Base-by-base conservation (phyloP, 2,113 vertebrate species). In the Petromus typicus region DNA sequence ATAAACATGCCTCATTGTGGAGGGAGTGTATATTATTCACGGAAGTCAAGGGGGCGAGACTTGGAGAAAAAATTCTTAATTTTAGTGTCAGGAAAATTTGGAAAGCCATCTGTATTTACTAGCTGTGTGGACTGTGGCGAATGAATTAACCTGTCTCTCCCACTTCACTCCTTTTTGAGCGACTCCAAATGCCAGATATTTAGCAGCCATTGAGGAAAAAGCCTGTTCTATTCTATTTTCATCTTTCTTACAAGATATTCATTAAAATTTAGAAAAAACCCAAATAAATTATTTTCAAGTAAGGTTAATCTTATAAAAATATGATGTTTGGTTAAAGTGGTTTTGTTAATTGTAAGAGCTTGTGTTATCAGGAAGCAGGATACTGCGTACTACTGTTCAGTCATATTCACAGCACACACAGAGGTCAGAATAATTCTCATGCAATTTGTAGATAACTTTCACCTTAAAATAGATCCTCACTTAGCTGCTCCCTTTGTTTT, bases 231-330 rank as follows among this genome's bases (percentile, higher is more conserved):
- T 59, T 90, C 37, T 59, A 57, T 61, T 86, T 51, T 89, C 37
- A 54, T 71, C 71, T 93, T 91, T 12, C 30, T 88, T 66, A 56
- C 54, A 45, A 93, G 93, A 87, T 79, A 63, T 61, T n/a, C 32
- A 85, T 59, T 81, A 40, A 8, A 61, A 27, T 78, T 92, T 66
- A 80, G 89, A 85, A 73, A 84, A 89, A 96, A 78, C n/a, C 14
- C 18, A 92, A 93, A 56, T 45, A 96, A 84, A 66, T 92, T 18
- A 45, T 43, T 73, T 59, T 13, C 48, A 90, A 93, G 45, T 48
- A 1, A n/a, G n/a, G n/a, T n/a, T 30, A 59, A 3, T 48, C 3
- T 30, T 57, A 67, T 76, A 54, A 94, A 95, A 91, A 75, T 25
- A 82, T 48, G 84, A 5, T 75, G 5, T 89, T 89, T 89, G 61